Conservation (phyloP, 2,797 vertebrate species). For the Gymnoscopelus microlampas region DNA sequence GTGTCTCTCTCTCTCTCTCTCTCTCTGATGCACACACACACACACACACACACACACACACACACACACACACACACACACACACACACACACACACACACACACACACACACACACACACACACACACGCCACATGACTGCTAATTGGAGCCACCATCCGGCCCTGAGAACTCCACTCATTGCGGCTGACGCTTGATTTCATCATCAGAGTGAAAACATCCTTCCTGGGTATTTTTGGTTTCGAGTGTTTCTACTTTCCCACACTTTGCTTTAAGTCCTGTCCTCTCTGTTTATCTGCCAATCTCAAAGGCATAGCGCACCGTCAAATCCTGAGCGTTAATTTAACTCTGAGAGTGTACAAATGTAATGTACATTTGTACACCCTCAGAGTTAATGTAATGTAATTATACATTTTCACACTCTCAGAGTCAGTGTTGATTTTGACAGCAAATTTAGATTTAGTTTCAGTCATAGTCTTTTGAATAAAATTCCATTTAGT, state of each 20-base stretch:
- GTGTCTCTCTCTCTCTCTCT: no score
- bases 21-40: no score
- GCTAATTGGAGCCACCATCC: neutral
- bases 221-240: neutral
- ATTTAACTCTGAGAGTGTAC: no score
- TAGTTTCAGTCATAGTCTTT: no score
- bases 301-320: neutral
- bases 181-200: neutral
- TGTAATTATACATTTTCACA: no score
- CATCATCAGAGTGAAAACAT: neutral
- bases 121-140: neutral
- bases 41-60: neutral
- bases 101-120: slow-evolving; percentile 2
- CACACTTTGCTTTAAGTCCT: neutral
- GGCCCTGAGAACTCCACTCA: neutral
- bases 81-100: slow-evolving; percentile 2
- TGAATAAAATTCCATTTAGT: no score
- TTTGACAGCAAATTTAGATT: no score
- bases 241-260: neutral
- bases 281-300: neutral
- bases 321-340: neutral
- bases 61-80: neutral
- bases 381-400: no score
- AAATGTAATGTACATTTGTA: no score
- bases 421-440: no score